A percentile compares a stretch with the other conserved stretches of the same genome.
Conservation (phyloP, 2,797 vertebrate genomes). For the Lates japonicus region DNA sequence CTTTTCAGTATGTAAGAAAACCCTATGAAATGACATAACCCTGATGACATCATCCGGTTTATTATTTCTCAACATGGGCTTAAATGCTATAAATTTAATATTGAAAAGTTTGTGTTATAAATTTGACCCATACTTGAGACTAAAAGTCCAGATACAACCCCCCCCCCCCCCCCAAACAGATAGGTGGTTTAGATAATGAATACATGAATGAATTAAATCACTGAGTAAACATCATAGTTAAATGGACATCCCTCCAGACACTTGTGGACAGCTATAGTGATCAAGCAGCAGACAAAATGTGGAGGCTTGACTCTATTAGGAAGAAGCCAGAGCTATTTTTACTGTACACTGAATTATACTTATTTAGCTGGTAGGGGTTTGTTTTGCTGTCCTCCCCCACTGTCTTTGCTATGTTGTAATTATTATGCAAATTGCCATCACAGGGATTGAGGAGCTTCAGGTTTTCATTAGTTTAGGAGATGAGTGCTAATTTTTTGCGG, state of each 20-base stretch:
- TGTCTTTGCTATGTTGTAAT: slow-evolving; percentile 70
- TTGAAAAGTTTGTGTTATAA: no score
- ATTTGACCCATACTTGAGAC: not conserved
- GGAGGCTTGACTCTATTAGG: slow-evolving; percentile 28
- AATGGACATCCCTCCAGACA: slow-evolving; percentile 22
- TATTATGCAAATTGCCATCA: slow-evolving; percentile 72
- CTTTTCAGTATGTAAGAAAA: no score
- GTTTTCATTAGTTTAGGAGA: slow-evolving; percentile 73
- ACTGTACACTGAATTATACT: slow-evolving; percentile 54
- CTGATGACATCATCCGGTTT: no score
- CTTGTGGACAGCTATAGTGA: slow-evolving; percentile 27
- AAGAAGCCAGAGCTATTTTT: slow-evolving; percentile 59
- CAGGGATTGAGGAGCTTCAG: slow-evolving; percentile 67
- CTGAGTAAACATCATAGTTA: slow-evolving; percentile 7
- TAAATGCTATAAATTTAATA: no score
- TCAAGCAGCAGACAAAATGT: slow-evolving; percentile 33
- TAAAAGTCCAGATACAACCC: not conserved
- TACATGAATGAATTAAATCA: not conserved
- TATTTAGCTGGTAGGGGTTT: slow-evolving; percentile 67
- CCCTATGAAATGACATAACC: no score
- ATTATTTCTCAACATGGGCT: no score
- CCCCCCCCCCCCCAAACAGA: no score
- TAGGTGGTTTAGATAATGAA: no score
- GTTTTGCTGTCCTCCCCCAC: slow-evolving; percentile 76
- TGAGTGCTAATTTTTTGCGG: slow-evolving; percentile 64